A percentile compares a stretch with the other conserved stretches of the same genome.
Evolutionary conservation across 2,113 vertebrate genomes (phyloP).

Genomic region (Myotis davidii): DNA sequence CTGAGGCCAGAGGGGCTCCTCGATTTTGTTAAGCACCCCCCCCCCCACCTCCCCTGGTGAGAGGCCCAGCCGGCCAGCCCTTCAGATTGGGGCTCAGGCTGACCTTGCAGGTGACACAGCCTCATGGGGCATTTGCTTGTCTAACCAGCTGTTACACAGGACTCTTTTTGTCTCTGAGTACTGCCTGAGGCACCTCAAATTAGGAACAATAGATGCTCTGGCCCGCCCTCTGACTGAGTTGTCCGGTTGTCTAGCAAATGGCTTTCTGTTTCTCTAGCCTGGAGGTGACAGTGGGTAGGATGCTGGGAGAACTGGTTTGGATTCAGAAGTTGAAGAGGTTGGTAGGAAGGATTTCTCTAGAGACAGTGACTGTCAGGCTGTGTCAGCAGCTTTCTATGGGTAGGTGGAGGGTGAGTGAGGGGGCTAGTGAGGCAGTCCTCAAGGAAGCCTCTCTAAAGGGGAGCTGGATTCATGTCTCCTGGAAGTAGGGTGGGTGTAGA

Average conservation of each 20-base stretch:
- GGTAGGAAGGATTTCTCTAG: neutral
- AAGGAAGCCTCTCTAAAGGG: neutral
- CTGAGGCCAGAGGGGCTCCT: neutral
- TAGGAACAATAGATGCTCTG: neutral
- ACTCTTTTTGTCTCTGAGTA: neutral
- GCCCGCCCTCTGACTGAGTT: neutral
- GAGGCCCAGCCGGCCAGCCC: neutral
- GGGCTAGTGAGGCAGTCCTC: neutral
- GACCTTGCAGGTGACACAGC: neutral
- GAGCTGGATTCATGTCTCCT: neutral
- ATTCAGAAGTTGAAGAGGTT: neutral
- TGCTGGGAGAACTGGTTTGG: neutral
- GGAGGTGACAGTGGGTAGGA: neutral
- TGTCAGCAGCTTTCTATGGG: neutral
- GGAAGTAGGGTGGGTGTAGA: neutral
- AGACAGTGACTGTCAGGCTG: neutral
- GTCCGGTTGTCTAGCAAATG: neutral
- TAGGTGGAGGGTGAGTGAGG: neutral
- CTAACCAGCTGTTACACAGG: slow-evolving; percentile 26
- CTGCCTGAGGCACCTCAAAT: slow-evolving; percentile 6
- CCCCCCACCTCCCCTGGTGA: neutral
- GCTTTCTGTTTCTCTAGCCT: neutral
- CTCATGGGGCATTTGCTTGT: neutral
- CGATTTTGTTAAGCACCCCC: neutral
- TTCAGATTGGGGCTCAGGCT: neutral